phyloP scores from a whole-genome alignment of 37 sponge, comb jelly and placozoan species.

The Sycon ciliatum region DNA sequence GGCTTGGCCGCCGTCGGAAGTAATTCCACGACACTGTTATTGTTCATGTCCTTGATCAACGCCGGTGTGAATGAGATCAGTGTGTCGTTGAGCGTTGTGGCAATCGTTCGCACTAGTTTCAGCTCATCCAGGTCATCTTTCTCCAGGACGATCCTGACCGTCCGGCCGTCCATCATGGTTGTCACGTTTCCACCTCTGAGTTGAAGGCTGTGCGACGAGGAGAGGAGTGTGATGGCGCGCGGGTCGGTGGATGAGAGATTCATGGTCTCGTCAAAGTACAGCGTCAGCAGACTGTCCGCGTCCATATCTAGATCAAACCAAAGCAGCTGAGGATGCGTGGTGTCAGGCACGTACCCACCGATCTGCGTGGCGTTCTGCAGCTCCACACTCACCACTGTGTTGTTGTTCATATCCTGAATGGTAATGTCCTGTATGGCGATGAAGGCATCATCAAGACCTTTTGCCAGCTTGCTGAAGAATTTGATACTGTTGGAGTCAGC shows the following conservation, averaged over 20 bases:
- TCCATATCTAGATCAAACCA: constrained; percentile 61
- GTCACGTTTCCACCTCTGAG: too few relatives aligned
- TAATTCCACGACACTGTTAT: constrained; percentile 48
- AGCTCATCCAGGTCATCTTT: constrained; percentile 54
- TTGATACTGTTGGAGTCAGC: constrained; percentile 82
- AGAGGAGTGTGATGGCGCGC: constrained; percentile 37
- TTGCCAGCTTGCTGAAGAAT: constrained; percentile 49
- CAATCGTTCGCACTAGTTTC: constrained; percentile 53
- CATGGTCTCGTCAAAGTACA: constrained; percentile 73
- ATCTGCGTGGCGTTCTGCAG: background rate
- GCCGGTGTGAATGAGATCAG: constrained; percentile 31
- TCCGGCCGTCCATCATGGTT: constrained; percentile 61
- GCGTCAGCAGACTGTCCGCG: constrained; percentile 39
- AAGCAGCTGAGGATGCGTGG: constrained; percentile 35
- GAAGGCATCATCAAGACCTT: constrained; percentile 33
- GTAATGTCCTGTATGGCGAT: background rate
- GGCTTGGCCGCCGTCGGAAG: background rate
- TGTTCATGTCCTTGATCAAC: constrained; percentile 23
- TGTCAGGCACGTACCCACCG: constrained; percentile 22
- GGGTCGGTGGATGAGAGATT: constrained; percentile 47
- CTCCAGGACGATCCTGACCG: constrained; percentile 47
- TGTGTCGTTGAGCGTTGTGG: constrained; percentile 29
- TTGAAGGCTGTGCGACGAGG: too few relatives aligned
- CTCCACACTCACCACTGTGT: background rate
- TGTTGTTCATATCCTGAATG: background rate